Base-by-base conservation (phyloP, 1,140 invertebrate species). In the Ctenoplectra terminalis region DNA sequence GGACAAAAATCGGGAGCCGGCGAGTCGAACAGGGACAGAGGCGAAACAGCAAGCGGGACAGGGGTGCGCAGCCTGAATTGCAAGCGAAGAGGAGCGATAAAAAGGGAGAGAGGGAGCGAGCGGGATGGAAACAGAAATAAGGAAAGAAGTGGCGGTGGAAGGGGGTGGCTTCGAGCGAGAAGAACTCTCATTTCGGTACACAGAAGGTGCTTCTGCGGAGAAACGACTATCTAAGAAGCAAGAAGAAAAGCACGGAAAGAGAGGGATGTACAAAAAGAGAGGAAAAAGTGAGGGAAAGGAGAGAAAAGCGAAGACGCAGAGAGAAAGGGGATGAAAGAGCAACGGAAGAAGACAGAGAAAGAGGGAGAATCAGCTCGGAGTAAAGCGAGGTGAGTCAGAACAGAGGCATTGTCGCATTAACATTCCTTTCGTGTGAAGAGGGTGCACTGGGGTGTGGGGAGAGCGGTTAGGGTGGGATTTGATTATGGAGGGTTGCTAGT, bases 341-440 rank as follows among this genome's bases (percentile, higher is more conserved):
- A 37, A 60, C 9, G 50, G 70, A 77, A 48, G 31, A 69, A 63
- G 34, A 71, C 77, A 80, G 64, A 64, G n/a, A n/a, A n/a, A 67
- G n/a, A 31, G 29, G n/a, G 17, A 82, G 81, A 81, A 83, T 85
- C 84, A 81, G 78, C 48, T 56, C 8, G 46, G 26, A n/a, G 76
- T 80, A 61, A 72, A 71, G 81, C 43, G 69, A 80, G 69, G 43
- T 73, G 77, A 83, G 77, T 83, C 82, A 74, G 82, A 74, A 81
- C 85, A 85, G 83, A 89, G 89, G 86, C 87, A 90, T 93, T 93
- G 92, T 92, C 92, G 90, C 92, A 93, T 93, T 93, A 93, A 93
- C 92, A 93, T 93, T 93, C 92, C 91, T 93, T 93, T 93, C 91
- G 92, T 92, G 93, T 90, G 92, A 91, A 91, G 89, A 91, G 91